Conservation (phyloP, 2,113 vertebrate genomes). For the Glaucomys volans region DNA sequence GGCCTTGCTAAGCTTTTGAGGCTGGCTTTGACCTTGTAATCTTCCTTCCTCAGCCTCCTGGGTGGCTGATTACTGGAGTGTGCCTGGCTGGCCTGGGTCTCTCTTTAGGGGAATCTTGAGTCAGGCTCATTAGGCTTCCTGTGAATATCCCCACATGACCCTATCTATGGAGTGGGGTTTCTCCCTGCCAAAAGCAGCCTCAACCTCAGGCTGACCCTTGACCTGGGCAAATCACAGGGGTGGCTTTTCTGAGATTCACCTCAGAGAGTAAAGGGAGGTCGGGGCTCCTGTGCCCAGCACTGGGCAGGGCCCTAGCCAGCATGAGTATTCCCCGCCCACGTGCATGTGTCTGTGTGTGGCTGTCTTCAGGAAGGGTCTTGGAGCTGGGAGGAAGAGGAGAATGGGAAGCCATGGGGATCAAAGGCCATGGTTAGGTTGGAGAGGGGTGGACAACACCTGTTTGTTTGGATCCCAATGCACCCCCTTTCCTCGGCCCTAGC, state of each 20-base stretch:
- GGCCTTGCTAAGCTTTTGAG: too few species aligned
- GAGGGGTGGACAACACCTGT: background rate
- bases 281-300: background rate
- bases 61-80: too few species aligned
- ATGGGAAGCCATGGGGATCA: background rate
- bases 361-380: background rate
- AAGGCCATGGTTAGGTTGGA: background rate
- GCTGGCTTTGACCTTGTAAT: too few species aligned
- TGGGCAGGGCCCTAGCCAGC: fast-evolving
- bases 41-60: too few species aligned
- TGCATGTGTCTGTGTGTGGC: background rate
- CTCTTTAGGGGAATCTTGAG: background rate
- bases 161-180: background rate
- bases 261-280: background rate
- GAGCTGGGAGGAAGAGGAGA: background rate
- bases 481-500: conserved; percentile 82
- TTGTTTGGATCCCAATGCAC: background rate
- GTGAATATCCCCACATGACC: background rate
- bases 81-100: background rate
- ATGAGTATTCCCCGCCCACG: background rate
- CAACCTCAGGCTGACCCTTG: background rate
- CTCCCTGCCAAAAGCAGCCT: background rate
- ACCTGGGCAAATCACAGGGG: background rate
- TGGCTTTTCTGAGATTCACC: background rate
- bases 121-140: background rate